Conservation (phyloP, 2,888 invertebrate genomes). For the Noctua pronuba region DNA sequence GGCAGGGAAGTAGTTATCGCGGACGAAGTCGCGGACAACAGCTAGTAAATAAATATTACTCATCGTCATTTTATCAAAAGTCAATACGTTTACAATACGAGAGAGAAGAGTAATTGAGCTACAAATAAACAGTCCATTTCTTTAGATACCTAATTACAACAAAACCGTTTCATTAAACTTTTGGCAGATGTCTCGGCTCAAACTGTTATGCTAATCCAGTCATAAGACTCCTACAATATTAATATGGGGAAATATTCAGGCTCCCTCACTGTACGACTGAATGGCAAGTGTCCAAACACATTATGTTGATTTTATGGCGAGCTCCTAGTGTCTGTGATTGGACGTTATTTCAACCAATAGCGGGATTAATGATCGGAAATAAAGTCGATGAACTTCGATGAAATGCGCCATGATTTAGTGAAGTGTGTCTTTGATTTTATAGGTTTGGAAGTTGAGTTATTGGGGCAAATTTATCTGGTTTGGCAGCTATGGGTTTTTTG, state of each 20-base stretch:
- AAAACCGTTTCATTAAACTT: constrained; percentile 34
- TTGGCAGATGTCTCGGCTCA: constrained; percentile 39
- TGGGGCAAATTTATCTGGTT: neutral
- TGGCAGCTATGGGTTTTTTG: neutral
- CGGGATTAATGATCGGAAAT: constrained; percentile 41
- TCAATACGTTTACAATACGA: neutral
- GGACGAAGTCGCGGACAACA: too few relatives aligned
- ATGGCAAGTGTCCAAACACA: constrained; percentile 59
- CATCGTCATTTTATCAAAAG: neutral
- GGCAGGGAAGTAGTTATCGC: too few relatives aligned
- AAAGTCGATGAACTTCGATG: constrained; percentile 16
- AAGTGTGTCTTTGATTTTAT: constrained; percentile 19
- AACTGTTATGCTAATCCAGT: constrained; percentile 46
- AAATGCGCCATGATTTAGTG: constrained; percentile 10
- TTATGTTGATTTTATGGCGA: constrained; percentile 61
- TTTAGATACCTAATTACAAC: constrained; percentile 7
- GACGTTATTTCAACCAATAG: constrained; percentile 42
- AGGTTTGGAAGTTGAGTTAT: neutral
- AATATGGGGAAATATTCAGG: constrained; percentile 32
- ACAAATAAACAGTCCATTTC: neutral
- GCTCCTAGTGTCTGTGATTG: constrained; percentile 43
- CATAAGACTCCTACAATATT: constrained; percentile 21
- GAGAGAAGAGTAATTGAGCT: neutral
- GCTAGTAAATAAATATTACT: neutral
- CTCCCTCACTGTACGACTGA: constrained; percentile 11